A percentile compares a stretch with the other conserved stretches of the same genome.
Conservation (phyloP, 2,888 invertebrate species). For the Ellobium chinense region DNA sequence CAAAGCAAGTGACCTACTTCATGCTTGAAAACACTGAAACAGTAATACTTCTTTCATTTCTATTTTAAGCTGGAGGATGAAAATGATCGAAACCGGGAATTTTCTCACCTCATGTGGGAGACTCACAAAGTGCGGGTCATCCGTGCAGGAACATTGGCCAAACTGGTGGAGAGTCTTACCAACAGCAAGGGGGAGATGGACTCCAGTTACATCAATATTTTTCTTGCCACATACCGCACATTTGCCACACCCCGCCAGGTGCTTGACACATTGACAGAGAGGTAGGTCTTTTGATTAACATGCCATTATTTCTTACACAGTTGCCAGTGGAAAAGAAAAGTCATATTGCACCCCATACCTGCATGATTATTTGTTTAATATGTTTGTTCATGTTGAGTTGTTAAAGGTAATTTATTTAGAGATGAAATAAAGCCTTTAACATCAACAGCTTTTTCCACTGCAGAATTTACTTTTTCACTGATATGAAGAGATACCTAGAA, state of each 20-base stretch:
- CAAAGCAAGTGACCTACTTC: too few species aligned
- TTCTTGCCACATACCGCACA: conserved; percentile 95
- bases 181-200: conserved; percentile 97
- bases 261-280: conserved; percentile 86
- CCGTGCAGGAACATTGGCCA: conserved; percentile 96
- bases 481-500: background rate
- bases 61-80: conserved; percentile 67
- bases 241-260: conserved; percentile 94
- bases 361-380: too few species aligned
- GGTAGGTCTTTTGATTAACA: too few species aligned
- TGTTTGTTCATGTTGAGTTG: too few species aligned
- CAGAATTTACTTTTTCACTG: background rate
- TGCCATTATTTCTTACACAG: too few species aligned
- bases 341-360: too few species aligned
- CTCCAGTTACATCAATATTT: conserved; percentile 97
- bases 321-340: too few species aligned
- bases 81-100: conserved; percentile 65
- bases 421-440: too few species aligned
- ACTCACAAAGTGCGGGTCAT: conserved; percentile 80
- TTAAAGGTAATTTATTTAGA: too few species aligned
- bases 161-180: conserved; percentile 94
- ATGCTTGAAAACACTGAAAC: too few species aligned
- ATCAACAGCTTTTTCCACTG: too few species aligned
- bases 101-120: conserved; percentile 93
- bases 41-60: too few species aligned